A percentile compares a stretch with the other conserved stretches of the same genome.
Evolutionary conservation across 2,888 invertebrate genomes (phyloP).

Genomic region (Conus canariensis): DNA sequence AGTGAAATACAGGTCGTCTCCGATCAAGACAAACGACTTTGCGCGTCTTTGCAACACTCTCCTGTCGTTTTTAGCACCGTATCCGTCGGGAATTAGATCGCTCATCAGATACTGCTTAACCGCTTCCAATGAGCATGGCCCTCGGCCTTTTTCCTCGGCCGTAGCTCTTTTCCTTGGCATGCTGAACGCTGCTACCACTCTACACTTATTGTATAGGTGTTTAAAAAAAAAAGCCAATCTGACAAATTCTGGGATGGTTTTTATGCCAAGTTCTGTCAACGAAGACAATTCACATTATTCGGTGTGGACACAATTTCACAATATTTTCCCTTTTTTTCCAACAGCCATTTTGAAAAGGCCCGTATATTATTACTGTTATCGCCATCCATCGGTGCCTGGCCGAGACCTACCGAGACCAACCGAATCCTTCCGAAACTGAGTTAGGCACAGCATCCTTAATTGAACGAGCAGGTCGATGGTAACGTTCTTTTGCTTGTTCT

Average conservation of each 20-base stretch:
- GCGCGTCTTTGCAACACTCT: not conserved
- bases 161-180: not conserved
- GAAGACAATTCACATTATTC: not conserved
- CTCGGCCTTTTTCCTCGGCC: not conserved
- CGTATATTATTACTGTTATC: not conserved
- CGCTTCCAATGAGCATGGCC: not conserved
- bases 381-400: not conserved
- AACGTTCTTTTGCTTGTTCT: too few relatives aligned
- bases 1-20: constrained; percentile 6
- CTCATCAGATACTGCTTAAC: not conserved
- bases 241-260: too few relatives aligned
- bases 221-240: too few relatives aligned
- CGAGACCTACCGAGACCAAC: too few relatives aligned
- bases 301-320: constrained; percentile 31
- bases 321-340: not conserved
- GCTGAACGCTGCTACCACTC: not conserved
- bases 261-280: not conserved
- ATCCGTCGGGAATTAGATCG: not conserved
- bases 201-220: too few relatives aligned
- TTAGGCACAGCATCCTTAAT: too few relatives aligned
- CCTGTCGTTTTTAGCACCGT: not conserved
- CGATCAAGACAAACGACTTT: constrained; percentile 3
- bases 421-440: too few relatives aligned
- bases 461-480: too few relatives aligned
- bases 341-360: constrained; percentile 36